Base-by-base conservation (phyloP, 2,113 vertebrate genomes). In the Phyllostomus hastatus region DNA sequence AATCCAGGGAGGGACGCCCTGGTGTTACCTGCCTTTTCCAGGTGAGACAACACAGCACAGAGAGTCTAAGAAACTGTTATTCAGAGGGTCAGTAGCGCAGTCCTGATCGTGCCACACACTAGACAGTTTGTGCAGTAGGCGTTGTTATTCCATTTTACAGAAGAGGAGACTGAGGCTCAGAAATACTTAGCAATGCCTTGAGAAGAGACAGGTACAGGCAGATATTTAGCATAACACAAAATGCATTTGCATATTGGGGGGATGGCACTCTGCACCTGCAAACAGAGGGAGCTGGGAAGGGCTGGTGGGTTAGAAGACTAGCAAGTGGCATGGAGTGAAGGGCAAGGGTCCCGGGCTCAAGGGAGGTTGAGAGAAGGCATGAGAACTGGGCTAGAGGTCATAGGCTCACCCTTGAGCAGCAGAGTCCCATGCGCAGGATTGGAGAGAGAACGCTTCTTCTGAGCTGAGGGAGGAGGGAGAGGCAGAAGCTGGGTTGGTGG, bases 41-140 rank as follows among this genome's bases (percentile, higher is more conserved):
- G 38, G 43, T 6, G 1, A 76, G 87, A 50, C 38, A 46, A 26
- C 17, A 7, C 75, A 94, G 24, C 11, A 6, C 35, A 78, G 57
- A 22, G 70, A 66, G 67, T 35, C 20, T 3, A 11, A n/a, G 64
- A 24, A 67, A 35, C 35, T 1, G 10, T 6, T 4, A 12, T 24
- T 38, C 48, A 7, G 5, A 0, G 5, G 50, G 33, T 7, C 17
- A 41, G 24, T 20, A 43, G 61, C 14, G 2, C 15, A 7, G 38
- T 7, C 79, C 24, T 10, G 24, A 6, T 2, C 14, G 0, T 0
- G 7, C 20, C 10, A 0, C 2, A 0, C 28, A 9, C 3, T 4
- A 9, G 31, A 4, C 33, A 28, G 7, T 73, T 54, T 24, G 70
- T 22, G 24, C 1, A 15, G 46, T 28, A 17, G 28, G 19, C 3